A percentile compares a stretch with the other conserved stretches of the same genome.
Conservation (phyloP, 1,140 invertebrate genomes). For the Lordiphosa collinella region DNA sequence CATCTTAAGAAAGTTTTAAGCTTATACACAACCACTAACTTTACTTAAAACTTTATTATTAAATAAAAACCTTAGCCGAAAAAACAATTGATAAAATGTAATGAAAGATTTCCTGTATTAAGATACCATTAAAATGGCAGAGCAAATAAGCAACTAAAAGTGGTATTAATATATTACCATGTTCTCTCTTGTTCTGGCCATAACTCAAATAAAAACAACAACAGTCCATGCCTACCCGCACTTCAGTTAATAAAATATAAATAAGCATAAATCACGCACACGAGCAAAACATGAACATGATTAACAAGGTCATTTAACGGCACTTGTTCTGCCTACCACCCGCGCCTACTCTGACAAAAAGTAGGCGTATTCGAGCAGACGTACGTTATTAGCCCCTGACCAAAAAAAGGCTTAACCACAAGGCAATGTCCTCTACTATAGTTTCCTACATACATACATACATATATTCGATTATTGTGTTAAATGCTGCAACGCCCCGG, state of each 20-base stretch:
- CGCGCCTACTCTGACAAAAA: constrained; percentile 5
- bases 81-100: too few relatives aligned
- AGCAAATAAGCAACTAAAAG: background rate
- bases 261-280: constrained; percentile 76
- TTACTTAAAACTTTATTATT: too few relatives aligned
- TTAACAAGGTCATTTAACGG: constrained; percentile 73
- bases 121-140: constrained; percentile 1
- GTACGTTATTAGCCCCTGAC: constrained; percentile 34
- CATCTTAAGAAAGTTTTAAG: too few relatives aligned
- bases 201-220: constrained; percentile 28
- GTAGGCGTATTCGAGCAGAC: constrained; percentile 22
- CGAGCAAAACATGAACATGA: constrained; percentile 66
- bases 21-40: too few relatives aligned
- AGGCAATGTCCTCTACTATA: constrained; percentile 1
- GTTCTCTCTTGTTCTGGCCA: constrained; percentile 19
- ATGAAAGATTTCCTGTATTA: background rate
- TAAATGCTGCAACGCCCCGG: constrained; percentile 42
- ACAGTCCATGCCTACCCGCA: background rate
- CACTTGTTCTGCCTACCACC: constrained; percentile 47
- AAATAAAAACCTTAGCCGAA: too few relatives aligned
- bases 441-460: constrained; percentile 7
- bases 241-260: constrained; percentile 71
- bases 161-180: constrained; percentile 10
- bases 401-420: constrained; percentile 56
- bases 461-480: constrained; percentile 69